Evolutionary conservation across 2,888 invertebrate species (phyloP), one percentile per base, ranked within the genome.

Genomic region (Axea sp.): DNA sequence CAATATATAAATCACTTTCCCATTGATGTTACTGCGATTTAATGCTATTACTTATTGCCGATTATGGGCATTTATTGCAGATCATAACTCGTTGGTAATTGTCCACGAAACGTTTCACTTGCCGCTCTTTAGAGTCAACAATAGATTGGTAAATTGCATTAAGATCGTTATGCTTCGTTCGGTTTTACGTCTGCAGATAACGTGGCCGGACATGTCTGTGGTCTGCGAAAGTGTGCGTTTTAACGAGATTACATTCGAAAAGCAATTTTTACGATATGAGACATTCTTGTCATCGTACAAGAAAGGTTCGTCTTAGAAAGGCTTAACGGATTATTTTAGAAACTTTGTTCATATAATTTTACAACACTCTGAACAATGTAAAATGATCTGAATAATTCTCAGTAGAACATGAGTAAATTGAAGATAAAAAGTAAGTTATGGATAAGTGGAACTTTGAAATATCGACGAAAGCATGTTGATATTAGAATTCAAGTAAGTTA

Each of bases 71-170:
- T 53, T 65, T 65, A 65, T 35, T 45, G 33, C 9, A 35, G 45
- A 49, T 35, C 53, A 53, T 65, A 65, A 53, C 24, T 53, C 11
- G 28, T 7, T 26, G 22, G 41, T 65, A 65, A 65, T 65, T 65
- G 53, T 35, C 26, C 51, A 19, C 24, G 45, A 65, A 45, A 65
- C 64, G 30, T 65, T 65, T 65, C 64, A 65, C 64, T 65, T 65
- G 64, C 26, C 8, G 30, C 14, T 39, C 12, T 17, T 37, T 22
- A 7, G 6, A 12, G 24, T 24, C 22, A 6, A 45, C 35, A 28
- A 65, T 53, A 43, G 53, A 53, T 53, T 53, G 64, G 53, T 45
- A 65, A 65, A 65, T 65, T 53, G 53, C 39, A 14, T 43, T 53
- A 26, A 43, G 19, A 65, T 65, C 43, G 64, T 65, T 53, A 65